These are phyloP conservation scores for Drosophila leonis DNA, from an alignment of 2,888 invertebrate species.

Conservation along the genomic window DNA sequence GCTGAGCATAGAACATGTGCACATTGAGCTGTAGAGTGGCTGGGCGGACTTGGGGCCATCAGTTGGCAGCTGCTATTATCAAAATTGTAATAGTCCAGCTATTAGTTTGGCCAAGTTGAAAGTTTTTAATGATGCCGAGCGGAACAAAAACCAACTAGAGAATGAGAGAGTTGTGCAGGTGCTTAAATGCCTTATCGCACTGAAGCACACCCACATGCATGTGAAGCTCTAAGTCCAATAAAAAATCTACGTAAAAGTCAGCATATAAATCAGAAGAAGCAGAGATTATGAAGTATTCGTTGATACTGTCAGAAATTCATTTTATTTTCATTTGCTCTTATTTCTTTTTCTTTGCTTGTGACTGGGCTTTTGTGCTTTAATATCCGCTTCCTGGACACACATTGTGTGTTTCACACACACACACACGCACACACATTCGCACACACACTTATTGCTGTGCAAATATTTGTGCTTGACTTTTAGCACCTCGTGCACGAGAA, in stretches of 20 bases:
- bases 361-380: slow-evolving; percentile 56
- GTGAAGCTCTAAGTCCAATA: slow-evolving; percentile 30
- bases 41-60: not conserved
- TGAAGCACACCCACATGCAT: slow-evolving; percentile 11
- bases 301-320: slow-evolving; percentile 45
- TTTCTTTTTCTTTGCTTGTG: not conserved
- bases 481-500: slow-evolving; percentile 40
- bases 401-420: slow-evolving; percentile 34
- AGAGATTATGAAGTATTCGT: slow-evolving; percentile 14
- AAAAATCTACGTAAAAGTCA: slow-evolving; percentile 1
- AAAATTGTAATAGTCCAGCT: slow-evolving; percentile 34
- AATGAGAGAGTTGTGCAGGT: slow-evolving; percentile 5
- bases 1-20: not conserved
- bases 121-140: slow-evolving; percentile 26
- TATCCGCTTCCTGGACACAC: slow-evolving; percentile 70
- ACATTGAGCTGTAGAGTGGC: not conserved
- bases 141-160: not conserved
- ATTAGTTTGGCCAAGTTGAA: slow-evolving; percentile 40
- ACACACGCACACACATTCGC: slow-evolving; percentile 3
- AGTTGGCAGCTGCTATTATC: slow-evolving; percentile 31
- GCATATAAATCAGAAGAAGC: slow-evolving; percentile 38
- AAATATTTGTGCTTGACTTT: slow-evolving; percentile 50
- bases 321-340: slow-evolving; percentile 34
- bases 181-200: slow-evolving; percentile 60
- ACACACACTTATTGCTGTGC: slow-evolving; percentile 11